phyloP scores from a whole-genome alignment of 2,797 vertebrate genomes.

The Uromys caudimaculatus region DNA sequence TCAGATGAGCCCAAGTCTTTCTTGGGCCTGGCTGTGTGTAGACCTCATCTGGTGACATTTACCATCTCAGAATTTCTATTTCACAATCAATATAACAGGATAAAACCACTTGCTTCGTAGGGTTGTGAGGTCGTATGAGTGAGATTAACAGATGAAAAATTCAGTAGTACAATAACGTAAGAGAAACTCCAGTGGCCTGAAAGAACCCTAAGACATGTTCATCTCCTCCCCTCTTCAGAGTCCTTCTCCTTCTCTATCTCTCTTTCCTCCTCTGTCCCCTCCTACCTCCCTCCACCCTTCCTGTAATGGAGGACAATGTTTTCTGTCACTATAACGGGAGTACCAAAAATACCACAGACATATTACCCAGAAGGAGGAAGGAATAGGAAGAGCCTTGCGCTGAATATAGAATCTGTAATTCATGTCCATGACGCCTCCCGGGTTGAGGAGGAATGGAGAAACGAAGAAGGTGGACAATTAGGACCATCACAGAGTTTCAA shows the following conservation, averaged over 20 bases:
- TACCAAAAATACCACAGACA: background rate
- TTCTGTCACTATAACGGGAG: background rate
- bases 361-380: slow-evolving; percentile 4
- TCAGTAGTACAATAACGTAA: background rate
- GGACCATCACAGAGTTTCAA: background rate
- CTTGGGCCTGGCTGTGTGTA: background rate
- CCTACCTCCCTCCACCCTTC: background rate
- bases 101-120: background rate
- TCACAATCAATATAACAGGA: background rate
- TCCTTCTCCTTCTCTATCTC: background rate
- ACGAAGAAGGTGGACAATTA: background rate
- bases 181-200: background rate
- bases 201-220: background rate
- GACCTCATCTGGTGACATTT: background rate
- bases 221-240: background rate
- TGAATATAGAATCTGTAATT: slow-evolving; percentile 40
- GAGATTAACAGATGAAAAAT: background rate
- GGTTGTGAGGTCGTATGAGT: background rate
- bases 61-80: slow-evolving; percentile 4
- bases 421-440: background rate
- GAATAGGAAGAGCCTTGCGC: slow-evolving; percentile 19
- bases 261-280: background rate
- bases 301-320: background rate
- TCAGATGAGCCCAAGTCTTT: background rate
- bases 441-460: background rate